Base-by-base conservation (phyloP, 2,888 invertebrate species). In the Pogonocherus hispidulus region DNA sequence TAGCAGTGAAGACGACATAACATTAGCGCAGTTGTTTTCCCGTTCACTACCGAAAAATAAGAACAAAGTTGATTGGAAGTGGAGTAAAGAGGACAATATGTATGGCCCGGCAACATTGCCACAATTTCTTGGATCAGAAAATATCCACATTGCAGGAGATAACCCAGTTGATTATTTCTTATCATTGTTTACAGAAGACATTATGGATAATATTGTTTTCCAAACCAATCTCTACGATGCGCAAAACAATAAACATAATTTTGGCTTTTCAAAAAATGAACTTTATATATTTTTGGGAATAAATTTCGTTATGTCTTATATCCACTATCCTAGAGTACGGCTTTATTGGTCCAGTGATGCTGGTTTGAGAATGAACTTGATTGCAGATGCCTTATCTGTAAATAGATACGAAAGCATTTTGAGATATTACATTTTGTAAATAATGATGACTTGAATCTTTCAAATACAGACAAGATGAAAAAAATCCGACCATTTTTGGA, bases 371-470 rank as follows among this genome's bases (percentile, higher is more conserved):
- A 54, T 52, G 27, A 22, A 52, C 5, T 6, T 52, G 14, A 52
- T 46, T 52, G 52, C 52, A 5, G 27, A 52, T 52, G 5, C 27
- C 5, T 23, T 52, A 5, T 23, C 23, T 23, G 51, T 51, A n/a
- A 51, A 51, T 16, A 23, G 51, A 27, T 51, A 9, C 23, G 23
- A 51, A 51, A 3, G 5, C 9, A 27, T 51, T 27, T 27, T 51
- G 16, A 11, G 51, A 51, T 22, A 23, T n/a, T 51, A 22, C 22
- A 51, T 51, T 51, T 51, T 19, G 23, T 3, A 5, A 22, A 51
- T 11, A 51, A 51, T 27, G 16, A 4, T 22, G 49, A n/a, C n/a
- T n/a, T n/a, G n/a, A n/a, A 49, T 44, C n/a, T 16, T 44, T 16
- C n/a, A 14, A 14, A 16, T 14, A 14, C 44, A n/a, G 49, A 49